phyloP scores from a whole-genome alignment of 2,888 invertebrate species.

The Dendrolimus pini region DNA sequence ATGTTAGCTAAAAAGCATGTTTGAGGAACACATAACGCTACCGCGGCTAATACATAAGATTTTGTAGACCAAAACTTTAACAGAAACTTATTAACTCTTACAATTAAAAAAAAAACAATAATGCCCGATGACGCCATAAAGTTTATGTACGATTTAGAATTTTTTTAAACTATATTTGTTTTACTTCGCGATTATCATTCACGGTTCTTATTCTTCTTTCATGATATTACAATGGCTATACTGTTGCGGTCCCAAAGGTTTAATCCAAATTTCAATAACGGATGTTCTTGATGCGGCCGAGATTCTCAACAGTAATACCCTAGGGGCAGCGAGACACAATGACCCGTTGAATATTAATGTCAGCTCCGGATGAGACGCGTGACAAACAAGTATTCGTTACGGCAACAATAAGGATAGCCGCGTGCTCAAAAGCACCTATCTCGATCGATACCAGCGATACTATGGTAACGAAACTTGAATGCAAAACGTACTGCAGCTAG shows the following conservation, averaged over 20 bases:
- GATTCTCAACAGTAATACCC: neutral
- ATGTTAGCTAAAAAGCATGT: too few species aligned
- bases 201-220: too few species aligned
- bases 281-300: neutral
- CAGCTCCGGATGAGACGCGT: neutral
- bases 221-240: too few species aligned
- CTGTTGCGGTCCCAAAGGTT: neutral
- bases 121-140: too few species aligned
- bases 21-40: too few species aligned
- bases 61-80: too few species aligned
- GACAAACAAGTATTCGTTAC: neutral
- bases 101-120: too few species aligned
- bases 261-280: neutral
- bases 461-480: neutral
- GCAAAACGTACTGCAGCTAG: neutral
- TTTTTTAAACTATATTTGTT: too few species aligned
- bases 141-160: too few species aligned
- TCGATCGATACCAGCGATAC: neutral
- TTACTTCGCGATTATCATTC: too few species aligned
- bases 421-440: neutral
- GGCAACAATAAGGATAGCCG: neutral
- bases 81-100: too few species aligned
- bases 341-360: neutral
- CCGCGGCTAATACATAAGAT: too few species aligned
- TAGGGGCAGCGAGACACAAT: neutral